These are phyloP conservation scores for Heliocidaris tuberculata DNA, from an alignment of 35 echinoderm and acorn worm genomes.

Conservation along the genomic window DNA sequence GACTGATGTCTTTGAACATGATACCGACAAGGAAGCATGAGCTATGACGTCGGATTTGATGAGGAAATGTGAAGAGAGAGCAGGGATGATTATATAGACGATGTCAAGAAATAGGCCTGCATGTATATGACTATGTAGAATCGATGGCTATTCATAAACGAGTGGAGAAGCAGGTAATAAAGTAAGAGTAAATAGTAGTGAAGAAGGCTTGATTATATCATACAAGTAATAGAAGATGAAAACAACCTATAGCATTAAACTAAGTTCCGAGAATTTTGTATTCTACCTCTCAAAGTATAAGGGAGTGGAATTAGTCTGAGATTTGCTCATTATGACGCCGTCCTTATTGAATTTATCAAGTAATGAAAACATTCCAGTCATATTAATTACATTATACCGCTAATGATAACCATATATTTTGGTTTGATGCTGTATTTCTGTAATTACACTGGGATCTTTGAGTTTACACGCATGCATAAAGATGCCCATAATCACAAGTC, in stretches of 20 bases:
- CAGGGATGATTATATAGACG: neutral
- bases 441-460: neutral
- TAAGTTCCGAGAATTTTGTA: too few relatives aligned
- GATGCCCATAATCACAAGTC: neutral
- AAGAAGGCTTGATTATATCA: too few relatives aligned
- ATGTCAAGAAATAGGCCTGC: neutral
- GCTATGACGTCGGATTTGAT: neutral
- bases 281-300: too few relatives aligned
- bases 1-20: conserved; percentile 10
- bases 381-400: neutral
- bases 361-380: neutral
- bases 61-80: neutral
- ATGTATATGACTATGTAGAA: neutral
- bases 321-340: neutral
- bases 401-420: too few relatives aligned
- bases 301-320: too few relatives aligned
- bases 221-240: too few relatives aligned
- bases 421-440: neutral
- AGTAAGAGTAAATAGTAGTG: too few relatives aligned
- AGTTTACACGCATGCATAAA: neutral
- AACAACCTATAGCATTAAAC: too few relatives aligned
- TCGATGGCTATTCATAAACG: neutral
- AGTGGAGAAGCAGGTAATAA: neutral
- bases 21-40: neutral
- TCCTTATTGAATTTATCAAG: neutral